Evolutionary conservation across 2,113 vertebrate species (phyloP).

Genomic region (Parus major): DNA sequence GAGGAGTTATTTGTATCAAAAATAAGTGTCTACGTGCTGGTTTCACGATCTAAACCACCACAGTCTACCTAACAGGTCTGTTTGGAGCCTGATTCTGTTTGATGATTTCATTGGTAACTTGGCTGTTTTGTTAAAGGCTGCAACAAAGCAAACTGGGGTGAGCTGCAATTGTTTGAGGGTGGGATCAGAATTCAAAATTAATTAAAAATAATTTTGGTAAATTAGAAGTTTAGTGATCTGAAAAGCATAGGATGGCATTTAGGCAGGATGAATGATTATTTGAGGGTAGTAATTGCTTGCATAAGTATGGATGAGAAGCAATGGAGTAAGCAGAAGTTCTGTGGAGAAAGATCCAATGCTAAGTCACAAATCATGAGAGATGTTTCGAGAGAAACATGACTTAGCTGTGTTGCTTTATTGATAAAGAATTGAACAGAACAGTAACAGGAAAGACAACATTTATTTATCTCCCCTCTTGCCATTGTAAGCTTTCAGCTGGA

Average conservation of each 20-base stretch:
- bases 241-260: not conserved
- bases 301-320: not conserved
- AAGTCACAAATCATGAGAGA: not conserved
- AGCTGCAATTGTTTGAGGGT: not conserved
- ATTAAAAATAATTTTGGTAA: not conserved
- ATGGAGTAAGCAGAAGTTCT: not conserved
- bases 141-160: not conserved
- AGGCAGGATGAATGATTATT: not conserved
- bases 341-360: not conserved
- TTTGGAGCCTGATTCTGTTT: not conserved
- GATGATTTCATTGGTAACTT: not conserved
- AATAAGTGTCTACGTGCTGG: not conserved
- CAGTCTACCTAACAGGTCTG: not conserved
- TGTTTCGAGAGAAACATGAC: not conserved
- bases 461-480: not conserved
- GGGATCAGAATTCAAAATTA: not conserved
- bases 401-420: not conserved
- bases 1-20: not conserved
- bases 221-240: not conserved
- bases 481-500: not conserved
- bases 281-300: not conserved
- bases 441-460: not conserved
- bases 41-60: too few species aligned
- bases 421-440: not conserved
- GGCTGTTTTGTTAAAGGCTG: not conserved